Base-by-base conservation (phyloP, 2,113 vertebrate genomes). In the Campylomormyrus numenius region DNA sequence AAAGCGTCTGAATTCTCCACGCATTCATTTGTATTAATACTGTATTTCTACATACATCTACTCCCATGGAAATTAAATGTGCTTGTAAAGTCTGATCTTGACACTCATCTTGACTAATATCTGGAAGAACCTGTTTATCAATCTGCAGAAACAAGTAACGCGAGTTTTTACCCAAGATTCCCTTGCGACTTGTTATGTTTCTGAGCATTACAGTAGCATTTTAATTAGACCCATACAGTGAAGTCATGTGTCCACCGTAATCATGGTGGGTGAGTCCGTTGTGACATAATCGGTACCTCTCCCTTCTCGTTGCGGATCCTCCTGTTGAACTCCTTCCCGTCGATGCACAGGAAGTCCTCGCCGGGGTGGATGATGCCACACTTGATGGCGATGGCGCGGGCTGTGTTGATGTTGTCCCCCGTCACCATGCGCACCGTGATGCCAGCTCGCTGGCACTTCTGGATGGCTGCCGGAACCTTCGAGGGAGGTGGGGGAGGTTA, bases 391-490 rank as follows among this genome's bases (percentile, higher is more conserved):
- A 99, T 99, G 93, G 98, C 98, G 85, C 98, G 95, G 50, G 98
- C 98, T 0, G 98, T 99, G 95, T 99, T 99, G 92, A 99, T 99
- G 93, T 99, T 99, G 96, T 99, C 98, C 15, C 98, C 98, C 0
- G 98, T 99, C 90, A 99, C 98, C 98, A 99, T 99, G 83, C 98
- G 97, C 87, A 99, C 98, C 0, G 98, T 99, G 93, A 99, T 99
- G 91, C 98, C 98, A 0, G 98, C 98, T 19, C 97, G 95, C 96
- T 99, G 98, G 95, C 98, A 99, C 94, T 97, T 98, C 92, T 92
- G 94, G 92, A 99, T 99, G 94, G 98, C 98, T 91, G 98, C 97
- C 0, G 98, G 98, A 74, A 99, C 98, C 98, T 99, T 92, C 6
- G 4, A 66, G 88, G 42, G 88, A 8, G 1, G 24, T n/a, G n/a